Conservation (phyloP, 2,888 invertebrate species). For the Barypeithes pellucidus region DNA sequence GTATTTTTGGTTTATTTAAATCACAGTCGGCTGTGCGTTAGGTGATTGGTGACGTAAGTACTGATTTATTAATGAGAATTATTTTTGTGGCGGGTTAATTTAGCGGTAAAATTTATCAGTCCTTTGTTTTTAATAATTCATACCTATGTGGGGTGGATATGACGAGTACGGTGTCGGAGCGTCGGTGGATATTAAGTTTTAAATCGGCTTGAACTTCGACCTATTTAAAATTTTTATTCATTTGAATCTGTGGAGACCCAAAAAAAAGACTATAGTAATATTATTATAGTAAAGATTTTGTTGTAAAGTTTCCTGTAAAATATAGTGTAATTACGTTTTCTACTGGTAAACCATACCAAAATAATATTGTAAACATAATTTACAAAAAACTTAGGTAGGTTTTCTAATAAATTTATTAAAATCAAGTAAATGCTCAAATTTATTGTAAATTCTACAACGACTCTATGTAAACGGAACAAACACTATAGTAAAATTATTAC, state of each 20-base stretch:
- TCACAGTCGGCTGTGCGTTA: conserved; percentile 6
- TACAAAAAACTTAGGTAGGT: too few relatives aligned
- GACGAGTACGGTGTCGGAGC: not conserved
- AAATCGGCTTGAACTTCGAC: not conserved
- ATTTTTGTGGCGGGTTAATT: conserved; percentile 5
- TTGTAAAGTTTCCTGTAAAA: too few relatives aligned
- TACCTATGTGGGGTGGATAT: not conserved
- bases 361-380: too few relatives aligned
- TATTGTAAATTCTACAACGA: too few relatives aligned
- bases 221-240: not conserved
- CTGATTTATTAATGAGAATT: conserved; percentile 18
- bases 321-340: too few relatives aligned
- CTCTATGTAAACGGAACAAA: too few relatives aligned
- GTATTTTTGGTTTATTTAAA: conserved; percentile 34
- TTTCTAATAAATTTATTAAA: too few relatives aligned
- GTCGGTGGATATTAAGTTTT: not conserved
- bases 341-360: too few relatives aligned
- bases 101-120: conserved; percentile 1
- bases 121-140: not conserved
- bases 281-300: too few relatives aligned
- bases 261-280: not conserved
- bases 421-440: too few relatives aligned
- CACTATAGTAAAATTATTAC: too few relatives aligned
- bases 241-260: too few relatives aligned
- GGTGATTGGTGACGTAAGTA: conserved; percentile 20